These are phyloP conservation scores for Panurus biarmicus DNA, from an alignment of 2,113 vertebrate genomes.

Conservation along the genomic window DNA sequence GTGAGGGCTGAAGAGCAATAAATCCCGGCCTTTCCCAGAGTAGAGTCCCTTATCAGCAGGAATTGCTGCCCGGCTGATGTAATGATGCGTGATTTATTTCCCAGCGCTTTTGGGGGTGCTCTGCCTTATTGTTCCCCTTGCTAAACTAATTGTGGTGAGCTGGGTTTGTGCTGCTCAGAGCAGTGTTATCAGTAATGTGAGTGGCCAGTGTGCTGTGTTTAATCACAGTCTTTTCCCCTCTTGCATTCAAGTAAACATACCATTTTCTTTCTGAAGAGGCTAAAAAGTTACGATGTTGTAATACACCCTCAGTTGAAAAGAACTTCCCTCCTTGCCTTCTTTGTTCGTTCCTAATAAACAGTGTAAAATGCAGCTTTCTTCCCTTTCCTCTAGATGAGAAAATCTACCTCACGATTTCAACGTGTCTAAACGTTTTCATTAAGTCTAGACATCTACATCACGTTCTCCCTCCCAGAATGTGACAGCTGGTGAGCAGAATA, in stretches of 20 bases:
- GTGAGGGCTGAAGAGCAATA: accelerated
- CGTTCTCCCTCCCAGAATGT: neutral
- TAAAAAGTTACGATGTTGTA: neutral
- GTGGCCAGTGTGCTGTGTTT: accelerated
- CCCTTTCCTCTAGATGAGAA: neutral
- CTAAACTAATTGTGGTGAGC: neutral
- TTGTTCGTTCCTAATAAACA: neutral
- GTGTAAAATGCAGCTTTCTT: neutral
- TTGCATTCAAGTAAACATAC: neutral
- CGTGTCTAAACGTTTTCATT: neutral
- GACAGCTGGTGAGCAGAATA: neutral
- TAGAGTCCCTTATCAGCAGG: neutral
- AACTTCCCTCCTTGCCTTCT: neutral
- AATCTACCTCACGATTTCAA: neutral
- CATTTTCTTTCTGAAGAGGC: neutral
- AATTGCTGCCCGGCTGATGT: neutral
- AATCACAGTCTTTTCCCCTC: accelerated
- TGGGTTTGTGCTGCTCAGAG: neutral
- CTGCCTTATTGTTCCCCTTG: neutral
- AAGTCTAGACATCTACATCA: neutral
- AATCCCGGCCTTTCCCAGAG: neutral
- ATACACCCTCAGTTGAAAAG: accelerated
- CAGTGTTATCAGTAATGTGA: neutral
- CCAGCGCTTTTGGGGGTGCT: neutral
- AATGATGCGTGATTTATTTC: neutral